Conservation (phyloP, 2,113 vertebrate species). For the Alouatta palliata region DNA sequence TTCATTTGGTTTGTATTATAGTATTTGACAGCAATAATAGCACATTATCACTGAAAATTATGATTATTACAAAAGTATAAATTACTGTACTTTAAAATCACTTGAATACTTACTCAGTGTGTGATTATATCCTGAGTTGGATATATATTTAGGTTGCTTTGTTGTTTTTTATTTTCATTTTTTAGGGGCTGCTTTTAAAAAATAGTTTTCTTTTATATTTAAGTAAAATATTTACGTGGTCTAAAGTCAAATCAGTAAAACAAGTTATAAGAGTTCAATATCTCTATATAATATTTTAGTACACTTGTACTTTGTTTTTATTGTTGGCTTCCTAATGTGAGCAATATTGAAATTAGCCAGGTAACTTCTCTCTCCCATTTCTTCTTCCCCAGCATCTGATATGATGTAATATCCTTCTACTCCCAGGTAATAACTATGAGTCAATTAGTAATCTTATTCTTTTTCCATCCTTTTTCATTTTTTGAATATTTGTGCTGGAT, state of each 20-base stretch:
- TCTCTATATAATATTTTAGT: not conserved
- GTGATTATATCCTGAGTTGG: not conserved
- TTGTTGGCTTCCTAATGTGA: not conserved
- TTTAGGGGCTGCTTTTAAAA: not conserved
- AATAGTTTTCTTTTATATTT: slow-evolving; percentile 21
- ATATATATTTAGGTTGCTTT: slow-evolving; percentile 16
- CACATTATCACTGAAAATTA: not conserved
- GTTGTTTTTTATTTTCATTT: slow-evolving; percentile 43
- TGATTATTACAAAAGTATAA: not conserved
- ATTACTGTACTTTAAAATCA: slow-evolving; percentile 27
- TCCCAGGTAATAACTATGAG: not conserved
- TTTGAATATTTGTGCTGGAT: not conserved
- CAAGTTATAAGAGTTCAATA: not conserved
- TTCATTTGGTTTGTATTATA: slow-evolving; percentile 21
- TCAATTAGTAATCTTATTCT: not conserved
- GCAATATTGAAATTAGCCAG: not conserved
- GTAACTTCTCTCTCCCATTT: not conserved
- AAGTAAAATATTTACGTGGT: not conserved
- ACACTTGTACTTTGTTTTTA: not conserved
- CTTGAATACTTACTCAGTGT: slow-evolving; percentile 10
- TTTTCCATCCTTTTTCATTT: not conserved
- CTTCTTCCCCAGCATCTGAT: slow-evolving; percentile 8
- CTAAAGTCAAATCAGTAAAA: slow-evolving; percentile 24
- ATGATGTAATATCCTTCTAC: not conserved
- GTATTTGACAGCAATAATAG: not conserved